These are phyloP conservation scores for Abrostola triplasia DNA, from an alignment of 2,888 invertebrate genomes.

Conservation along the genomic window DNA sequence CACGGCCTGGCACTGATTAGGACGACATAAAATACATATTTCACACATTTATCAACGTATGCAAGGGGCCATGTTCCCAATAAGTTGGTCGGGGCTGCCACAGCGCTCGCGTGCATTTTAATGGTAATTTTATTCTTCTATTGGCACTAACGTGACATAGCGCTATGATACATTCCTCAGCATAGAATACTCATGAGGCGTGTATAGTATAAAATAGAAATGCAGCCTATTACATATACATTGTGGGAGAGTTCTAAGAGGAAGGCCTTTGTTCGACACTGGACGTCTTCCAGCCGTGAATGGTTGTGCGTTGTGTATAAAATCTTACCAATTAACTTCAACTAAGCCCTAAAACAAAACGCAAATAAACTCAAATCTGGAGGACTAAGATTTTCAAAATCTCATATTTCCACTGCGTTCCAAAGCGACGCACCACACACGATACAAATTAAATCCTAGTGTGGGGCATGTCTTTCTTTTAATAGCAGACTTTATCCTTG, in stretches of 20 bases:
- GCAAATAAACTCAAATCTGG: neutral
- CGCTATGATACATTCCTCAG: constrained; percentile 27
- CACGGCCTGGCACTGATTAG: constrained; percentile 60
- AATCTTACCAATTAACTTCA: too few species aligned
- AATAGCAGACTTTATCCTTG: constrained; percentile 1
- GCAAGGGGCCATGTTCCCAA: constrained; percentile 38
- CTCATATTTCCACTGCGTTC: too few species aligned
- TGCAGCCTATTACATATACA: neutral
- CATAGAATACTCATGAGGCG: constrained; percentile 8
- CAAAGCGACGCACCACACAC: neutral
- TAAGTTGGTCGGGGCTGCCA: constrained; percentile 10
- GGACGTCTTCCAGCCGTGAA: too few species aligned
- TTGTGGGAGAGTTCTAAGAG: too few species aligned
- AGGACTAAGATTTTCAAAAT: neutral
- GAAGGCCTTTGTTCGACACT: too few species aligned
- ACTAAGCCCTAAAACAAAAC: too few species aligned
- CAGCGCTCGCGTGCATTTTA: constrained; percentile 34
- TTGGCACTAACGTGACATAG: constrained; percentile 6
- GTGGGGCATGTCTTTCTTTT: constrained; percentile 6
- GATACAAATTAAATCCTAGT: neutral
- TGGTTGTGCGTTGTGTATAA: neutral
- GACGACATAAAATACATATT: constrained; percentile 47
- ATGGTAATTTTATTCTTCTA: constrained; percentile 45
- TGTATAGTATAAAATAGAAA: constrained; percentile 21
- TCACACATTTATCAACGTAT: constrained; percentile 56